Conservation (phyloP, 2,797 vertebrate species). For the Falco novaeseelandiae region DNA sequence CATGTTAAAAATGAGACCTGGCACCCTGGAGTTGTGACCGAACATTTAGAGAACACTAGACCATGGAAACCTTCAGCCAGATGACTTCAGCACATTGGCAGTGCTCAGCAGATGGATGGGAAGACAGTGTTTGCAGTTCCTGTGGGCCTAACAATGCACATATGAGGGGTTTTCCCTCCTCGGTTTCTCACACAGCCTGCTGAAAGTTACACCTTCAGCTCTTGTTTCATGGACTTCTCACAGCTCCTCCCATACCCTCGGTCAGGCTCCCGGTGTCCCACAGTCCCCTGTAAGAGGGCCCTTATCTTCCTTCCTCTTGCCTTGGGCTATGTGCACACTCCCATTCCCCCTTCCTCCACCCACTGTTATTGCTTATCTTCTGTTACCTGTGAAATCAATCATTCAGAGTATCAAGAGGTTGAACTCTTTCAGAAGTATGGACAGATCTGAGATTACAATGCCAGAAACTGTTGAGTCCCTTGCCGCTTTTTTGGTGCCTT, state of each 20-base stretch:
- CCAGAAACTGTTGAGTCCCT: not conserved
- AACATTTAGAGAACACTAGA: not conserved
- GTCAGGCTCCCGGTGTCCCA: not conserved
- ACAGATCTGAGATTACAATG: not conserved
- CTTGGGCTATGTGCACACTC: not conserved
- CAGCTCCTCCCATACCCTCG: not conserved
- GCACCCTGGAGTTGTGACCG: not conserved
- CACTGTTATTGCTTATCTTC: not conserved
- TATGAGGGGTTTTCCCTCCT: not conserved
- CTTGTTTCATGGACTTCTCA: not conserved
- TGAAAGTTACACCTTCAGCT: not conserved
- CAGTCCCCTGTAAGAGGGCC: not conserved
- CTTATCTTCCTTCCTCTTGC: not conserved
- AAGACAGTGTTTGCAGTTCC: not conserved
- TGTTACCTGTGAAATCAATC: not conserved
- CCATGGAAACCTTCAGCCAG: not conserved
- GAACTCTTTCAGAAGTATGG: not conserved
- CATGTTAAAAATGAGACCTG: not conserved
- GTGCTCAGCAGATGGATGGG: constrained; percentile 7
- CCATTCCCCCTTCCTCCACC: not conserved
- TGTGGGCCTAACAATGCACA: not conserved
- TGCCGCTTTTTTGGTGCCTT: not conserved
- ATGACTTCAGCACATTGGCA: not conserved
- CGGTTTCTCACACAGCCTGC: not conserved
- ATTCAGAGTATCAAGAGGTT: not conserved